Percentiles rank a stretch among this genome's conserved stretches.
phyloP scores from a whole-genome alignment of 2,113 vertebrate genomes.

The Tautogolabrus adspersus region DNA sequence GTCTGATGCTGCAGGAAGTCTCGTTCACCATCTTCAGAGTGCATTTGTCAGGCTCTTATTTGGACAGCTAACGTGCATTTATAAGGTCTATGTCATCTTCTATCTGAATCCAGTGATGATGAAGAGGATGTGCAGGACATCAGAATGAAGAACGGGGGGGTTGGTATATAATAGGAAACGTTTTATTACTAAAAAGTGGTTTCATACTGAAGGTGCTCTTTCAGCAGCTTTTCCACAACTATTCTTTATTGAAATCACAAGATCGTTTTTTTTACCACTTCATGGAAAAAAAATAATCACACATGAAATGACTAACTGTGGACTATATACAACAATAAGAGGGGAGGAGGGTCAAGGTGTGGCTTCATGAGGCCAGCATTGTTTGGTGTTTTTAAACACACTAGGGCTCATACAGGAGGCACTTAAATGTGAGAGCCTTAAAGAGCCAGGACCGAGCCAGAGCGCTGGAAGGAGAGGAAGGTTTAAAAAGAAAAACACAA shows the following conservation, averaged over 20 bases:
- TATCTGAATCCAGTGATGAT: background rate
- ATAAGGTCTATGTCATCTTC: background rate
- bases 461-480: conserved; percentile 41
- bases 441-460: conserved; percentile 64
- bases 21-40: background rate
- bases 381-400: conserved; percentile 62
- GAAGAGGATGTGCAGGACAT: background rate
- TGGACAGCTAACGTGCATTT: background rate
- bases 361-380: conserved; percentile 56
- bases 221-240: conserved; percentile 77
- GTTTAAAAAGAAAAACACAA: conserved; percentile 15
- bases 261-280: conserved; percentile 68
- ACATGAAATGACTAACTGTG: conserved; percentile 70
- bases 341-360: conserved; percentile 43
- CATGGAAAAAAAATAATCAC: conserved; percentile 63
- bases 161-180: conserved; percentile 77
- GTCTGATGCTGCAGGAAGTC: no score
- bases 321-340: conserved; percentile 75
- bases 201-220: conserved; percentile 77
- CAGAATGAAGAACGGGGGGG: conserved; percentile 41
- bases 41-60: background rate
- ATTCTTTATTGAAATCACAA: conserved; percentile 83
- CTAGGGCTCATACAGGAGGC: conserved; percentile 74
- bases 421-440: conserved; percentile 80
- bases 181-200: conserved; percentile 85